Base-by-base conservation (phyloP, 2,888 invertebrate species). In the Acanthosepion pharaonis region DNA sequence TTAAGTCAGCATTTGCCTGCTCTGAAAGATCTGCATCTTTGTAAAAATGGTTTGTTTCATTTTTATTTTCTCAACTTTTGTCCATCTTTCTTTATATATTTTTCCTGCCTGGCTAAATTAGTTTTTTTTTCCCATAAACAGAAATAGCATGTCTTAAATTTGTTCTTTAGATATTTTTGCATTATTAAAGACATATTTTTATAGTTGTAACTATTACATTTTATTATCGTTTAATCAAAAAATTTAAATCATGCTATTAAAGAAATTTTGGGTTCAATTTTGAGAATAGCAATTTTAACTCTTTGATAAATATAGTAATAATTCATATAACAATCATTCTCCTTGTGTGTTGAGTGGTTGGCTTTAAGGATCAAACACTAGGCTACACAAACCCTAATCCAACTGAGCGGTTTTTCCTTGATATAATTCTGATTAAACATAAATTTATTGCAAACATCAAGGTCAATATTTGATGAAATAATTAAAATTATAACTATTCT, bases 1-100 rank as follows among this genome's bases (percentile, higher is more conserved):
- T 95, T 97, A 18, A 95, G 96, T 18, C 95, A 95, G 33, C 94
- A 96, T 33, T 94, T 96, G 55, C 96, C 96, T 8, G 92, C 95
- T 0, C 95, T 97, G n/a, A 96, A 95, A 93, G 97, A 97, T 92
- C 96, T 97, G 2, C 96, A 97, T 94, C 94, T 96, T 48, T 97
- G 97, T 96, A 95, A 95, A 51, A 97, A 97, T 95, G 96, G 97
- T 97, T 95, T 94, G 95, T 95, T 93, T 53, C 28, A 91, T 42
- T 15, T n/a, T 28, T 53, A n/a, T 93, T 49, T 93, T 93, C 53
- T 78, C 28, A n/a, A 51, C 93, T 93, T 48, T 11, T 11, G 11
- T 15, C 11, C 20, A 15, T 49, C 11, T 93, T 48, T 51, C 11
- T 94, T n/a, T 42, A 53, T 11, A 55, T 55, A 18, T 94, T 48